phyloP scores from a whole-genome alignment of 2,797 vertebrate species.

The Hydrolagus colliei region DNA sequence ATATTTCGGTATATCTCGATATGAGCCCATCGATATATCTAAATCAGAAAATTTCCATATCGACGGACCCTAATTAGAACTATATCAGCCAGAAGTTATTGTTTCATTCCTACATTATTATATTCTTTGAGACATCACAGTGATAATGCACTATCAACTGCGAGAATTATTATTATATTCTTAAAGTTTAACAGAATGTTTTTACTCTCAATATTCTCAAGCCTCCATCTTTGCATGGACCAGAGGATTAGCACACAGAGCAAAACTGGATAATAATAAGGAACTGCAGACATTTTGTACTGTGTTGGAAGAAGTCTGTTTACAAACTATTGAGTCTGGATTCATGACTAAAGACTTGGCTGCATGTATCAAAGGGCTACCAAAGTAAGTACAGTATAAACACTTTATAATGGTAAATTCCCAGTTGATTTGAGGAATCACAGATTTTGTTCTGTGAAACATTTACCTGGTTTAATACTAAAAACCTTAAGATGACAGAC shows the following conservation, averaged over 20 bases:
- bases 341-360: constrained; percentile 97
- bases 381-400: constrained; percentile 69
- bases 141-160: too few species aligned
- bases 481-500: too few species aligned
- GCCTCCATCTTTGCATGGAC: constrained; percentile 97
- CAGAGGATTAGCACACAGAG: constrained; percentile 83
- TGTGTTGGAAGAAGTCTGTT: constrained; percentile 81
- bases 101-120: too few species aligned
- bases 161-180: background rate
- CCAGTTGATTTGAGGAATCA: background rate
- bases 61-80: too few species aligned
- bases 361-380: constrained; percentile 87
- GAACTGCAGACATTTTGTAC: constrained; percentile 72
- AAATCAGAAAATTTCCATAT: too few species aligned
- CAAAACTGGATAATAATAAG: constrained; percentile 77
- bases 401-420: background rate
- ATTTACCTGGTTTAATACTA: too few species aligned
- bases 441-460: background rate
- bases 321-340: constrained; percentile 92
- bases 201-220: constrained; percentile 39
- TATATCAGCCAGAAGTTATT: too few species aligned
- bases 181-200: background rate
- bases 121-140: too few species aligned
- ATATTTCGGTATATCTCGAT: too few species aligned
- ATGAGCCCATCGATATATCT: too few species aligned